Evolutionary conservation across 2,888 invertebrate genomes (phyloP), one percentile per base, ranked within the genome.

Genomic region (Ectemnius lituratus): DNA sequence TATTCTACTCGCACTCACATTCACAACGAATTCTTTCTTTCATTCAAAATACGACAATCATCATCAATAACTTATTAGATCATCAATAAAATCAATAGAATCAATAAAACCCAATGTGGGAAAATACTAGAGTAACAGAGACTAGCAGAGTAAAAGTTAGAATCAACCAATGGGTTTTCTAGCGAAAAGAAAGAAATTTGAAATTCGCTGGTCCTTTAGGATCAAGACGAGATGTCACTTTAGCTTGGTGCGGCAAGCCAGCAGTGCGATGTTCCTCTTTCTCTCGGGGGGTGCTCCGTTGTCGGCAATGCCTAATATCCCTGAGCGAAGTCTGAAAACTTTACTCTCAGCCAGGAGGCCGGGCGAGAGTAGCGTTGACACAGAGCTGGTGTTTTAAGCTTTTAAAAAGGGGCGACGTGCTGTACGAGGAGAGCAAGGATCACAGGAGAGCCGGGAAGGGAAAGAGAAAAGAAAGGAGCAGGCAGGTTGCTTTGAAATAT

Each of bases 401-500:
- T 88, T 88, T 85, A 85, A 88, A 88, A 88, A 86, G 37, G 85
- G 84, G 84, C 82, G 83, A 73, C 78, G 75, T 18, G 37, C 62
- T 76, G 78, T 76, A 76, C 78, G 74, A 59, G 46, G 58, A 16
- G 63, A 16, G 60, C 46, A 28, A 73, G 74, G 69, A 71, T 13
- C 16, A 11, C 11, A 37, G 46, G 4, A 2, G 4, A 67, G 71
- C 73, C 77, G 73, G 63, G 78, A 59, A 45, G 70, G 65, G 49
- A 11, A 13, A 8, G 76, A 74, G 62, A 75, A 68, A 58, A 64
- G 73, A 72, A 74, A 69, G 75, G 78, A 80, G 83, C 81, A 75
- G 81, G 80, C 37, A 80, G 75, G 86, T 77, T 84, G 84, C 86
- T 87, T 87, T 89, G 87, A 89, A 89, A 89, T 89, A 89, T 89